Evolutionary conservation across 2,888 invertebrate genomes (phyloP), one percentile per base, ranked within the genome.

Genomic region (Miltochrista miniata): DNA sequence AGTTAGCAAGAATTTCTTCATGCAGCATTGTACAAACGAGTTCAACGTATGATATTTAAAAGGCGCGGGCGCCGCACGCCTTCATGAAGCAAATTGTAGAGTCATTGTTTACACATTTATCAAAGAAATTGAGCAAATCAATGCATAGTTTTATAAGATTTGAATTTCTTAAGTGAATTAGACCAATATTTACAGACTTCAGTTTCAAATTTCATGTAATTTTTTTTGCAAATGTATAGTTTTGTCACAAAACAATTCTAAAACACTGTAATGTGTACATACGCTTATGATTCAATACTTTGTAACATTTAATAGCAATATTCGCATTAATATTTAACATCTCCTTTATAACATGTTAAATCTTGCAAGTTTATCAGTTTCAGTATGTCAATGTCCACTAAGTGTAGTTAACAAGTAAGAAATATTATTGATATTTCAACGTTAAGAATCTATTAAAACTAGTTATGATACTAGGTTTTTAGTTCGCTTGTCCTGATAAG

Each of bases 271-370:
- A 10, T 45, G 30, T 1, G 12, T 45, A 45, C 33, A 7, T 3
- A 38, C 9, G 10, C 7, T 45, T 38, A 37, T n/a, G 8, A 30
- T 36, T 12, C 29, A 9, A 37, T 33, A 46, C 45, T 51, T 62
- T 56, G 61, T 64, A 52, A 59, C n/a, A n/a, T n/a, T n/a, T 58
- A 45, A 50, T 49, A 55, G 43, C 57, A 55, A 43, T 39, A 39
- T 12, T 30, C 37, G 56, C 61, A 77, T 78, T 68, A 76, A 81
- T 80, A 79, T 79, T 80, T 68, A 82, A 78, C 73, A 70, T 73
- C 65, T 69, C 71, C 76, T 76, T 64, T 72, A 63, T 64, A 63
- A 40, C 61, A 74, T 72, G 69, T 67, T 66, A 70, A 68, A 59
- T 51, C 46, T 42, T 48, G 30, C 37, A 63, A n/a, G 61, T 58